Evolutionary conservation across 2,113 vertebrate genomes (phyloP), one percentile per base, ranked within the genome.

Genomic region (Sorex araneus): DNA sequence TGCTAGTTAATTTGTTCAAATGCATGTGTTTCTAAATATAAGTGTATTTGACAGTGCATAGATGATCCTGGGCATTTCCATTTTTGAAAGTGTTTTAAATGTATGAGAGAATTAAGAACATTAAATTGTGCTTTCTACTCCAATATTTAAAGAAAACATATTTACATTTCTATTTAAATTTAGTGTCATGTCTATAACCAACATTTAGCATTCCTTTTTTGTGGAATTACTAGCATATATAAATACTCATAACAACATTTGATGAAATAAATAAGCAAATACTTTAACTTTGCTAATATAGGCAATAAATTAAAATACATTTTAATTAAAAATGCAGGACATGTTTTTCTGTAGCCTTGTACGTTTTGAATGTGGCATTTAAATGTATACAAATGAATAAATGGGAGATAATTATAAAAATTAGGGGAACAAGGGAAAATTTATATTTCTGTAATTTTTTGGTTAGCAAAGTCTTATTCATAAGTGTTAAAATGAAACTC

Each of bases 1-100:
- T 67, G n/a, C 1, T 87, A 66, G 15, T 87, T 60, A 66, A 45
- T 71, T 78, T 43, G 32, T 93, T 87, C 57, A 90, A 27, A 18
- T 32, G 30, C 2, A 32, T 23, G n/a, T 64, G 15, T 73, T 71
- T 70, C 18, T 23, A 73, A 54, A 90, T 78, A 57, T 27, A n/a
- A 23, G 18, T 30, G 3, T 76, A 34, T n/a, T 77, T 93, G 6
- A 71, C 10, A 86, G 21, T 54, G 34, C 67, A 16, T 30, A 57
- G 74, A 78, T 2, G 2, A 3, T 84, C 9, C 0, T 66, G 6
- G 70, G 0, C 12, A 36, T 84, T 63, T 60, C 77, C 16, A 36
- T 71, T 92, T 73, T 30, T 64, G 54, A 86, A 3, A 40, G 74
- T 86, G 86, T 6, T 43, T 5, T 77, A 73, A 23, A 27, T 15